Evolutionary conservation across 2,888 invertebrate genomes (phyloP), one percentile per base, ranked within the genome.

Genomic region (Sphinx pinastri): DNA sequence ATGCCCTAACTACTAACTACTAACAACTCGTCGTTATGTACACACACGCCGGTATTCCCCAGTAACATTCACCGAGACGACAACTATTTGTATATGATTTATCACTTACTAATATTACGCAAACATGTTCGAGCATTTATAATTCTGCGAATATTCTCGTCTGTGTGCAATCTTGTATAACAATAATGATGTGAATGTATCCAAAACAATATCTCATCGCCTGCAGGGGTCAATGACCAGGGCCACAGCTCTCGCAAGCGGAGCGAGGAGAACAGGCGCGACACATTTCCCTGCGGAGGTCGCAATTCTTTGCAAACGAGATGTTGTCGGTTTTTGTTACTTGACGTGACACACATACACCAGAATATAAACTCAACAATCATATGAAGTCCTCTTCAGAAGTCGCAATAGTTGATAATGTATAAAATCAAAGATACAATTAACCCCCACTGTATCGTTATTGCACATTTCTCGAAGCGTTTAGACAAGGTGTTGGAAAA

Each of bases 251-350:
- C 11, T 63, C 19, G 13, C 45, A 60, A 60, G 60, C 60, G 45
- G 60, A 38, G 60, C 63, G 63, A 63, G 63, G 63, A 63, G 63
- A 63, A 13, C 63, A 47, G 47, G 49, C 16, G 47, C 47, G 6
- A 7, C 19, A 63, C 63, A 63, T 49, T 49, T 63, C 10, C 12
- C 6, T 12, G 63, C 19, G 11, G 63, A 63, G 63, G 63, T 49
- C 63, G 16, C 47, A 13, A 16, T 16, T 38, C 38, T n/a, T 11
- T 47, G 6, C 19, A 19, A 19, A 13, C 14, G 14, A 55, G 1
- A 31, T 49, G 11, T 12, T 16, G 60, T 45, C 16, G 12, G 45
- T 60, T 47, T 16, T 16, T 11, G 45, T 47, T 3, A 47, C 47
- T 25, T 2, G 8, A 16, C 16, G 16, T 2, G 16, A 54, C 8